A percentile compares a stretch with the other conserved stretches of the same genome.
Evolutionary conservation across 2,113 vertebrate genomes (phyloP).

Genomic region (Bubo blakistoni): DNA sequence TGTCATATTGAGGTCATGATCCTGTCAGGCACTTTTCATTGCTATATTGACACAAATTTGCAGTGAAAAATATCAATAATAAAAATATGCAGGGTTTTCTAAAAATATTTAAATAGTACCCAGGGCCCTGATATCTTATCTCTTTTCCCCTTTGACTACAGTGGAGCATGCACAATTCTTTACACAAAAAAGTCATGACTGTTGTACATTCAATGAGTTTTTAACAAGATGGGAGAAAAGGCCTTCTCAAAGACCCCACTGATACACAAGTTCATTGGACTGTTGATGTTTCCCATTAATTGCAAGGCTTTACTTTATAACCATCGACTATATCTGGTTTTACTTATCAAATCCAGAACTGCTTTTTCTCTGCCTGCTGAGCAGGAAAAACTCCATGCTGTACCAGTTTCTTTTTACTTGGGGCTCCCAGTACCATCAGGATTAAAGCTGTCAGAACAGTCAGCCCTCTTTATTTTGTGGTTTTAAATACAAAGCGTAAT

Average conservation of each 20-base stretch:
- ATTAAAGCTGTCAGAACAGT: constrained; percentile 57
- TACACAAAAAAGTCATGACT: not conserved
- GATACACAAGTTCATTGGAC: constrained; percentile 29
- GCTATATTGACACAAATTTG: not conserved
- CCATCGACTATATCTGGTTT: constrained; percentile 73
- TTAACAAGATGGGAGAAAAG: constrained; percentile 64
- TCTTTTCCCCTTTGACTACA: not conserved
- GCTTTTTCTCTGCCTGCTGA: constrained; percentile 66
- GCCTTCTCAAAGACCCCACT: constrained; percentile 25
- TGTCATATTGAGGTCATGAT: not conserved
- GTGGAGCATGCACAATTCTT: not conserved
- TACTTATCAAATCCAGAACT: constrained; percentile 78
- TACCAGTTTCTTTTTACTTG: constrained; percentile 64
- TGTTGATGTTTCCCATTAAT: constrained; percentile 69
- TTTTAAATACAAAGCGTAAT: constrained; percentile 53
- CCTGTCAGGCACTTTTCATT: not conserved
- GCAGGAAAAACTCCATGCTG: constrained; percentile 55
- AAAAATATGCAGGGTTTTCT: not conserved
- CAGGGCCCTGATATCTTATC: not conserved
- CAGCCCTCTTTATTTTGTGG: constrained; percentile 60
- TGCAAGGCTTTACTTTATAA: constrained; percentile 63
- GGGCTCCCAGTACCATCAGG: constrained; percentile 41
- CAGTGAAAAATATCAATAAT: not conserved
- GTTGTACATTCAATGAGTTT: constrained; percentile 32
- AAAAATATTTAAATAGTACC: not conserved